A percentile compares a stretch with the other conserved stretches of the same genome.
These are phyloP conservation scores for Scelioninae gen. 2 DNA, from an alignment of 2,888 invertebrate genomes.

Conservation along the genomic window DNA sequence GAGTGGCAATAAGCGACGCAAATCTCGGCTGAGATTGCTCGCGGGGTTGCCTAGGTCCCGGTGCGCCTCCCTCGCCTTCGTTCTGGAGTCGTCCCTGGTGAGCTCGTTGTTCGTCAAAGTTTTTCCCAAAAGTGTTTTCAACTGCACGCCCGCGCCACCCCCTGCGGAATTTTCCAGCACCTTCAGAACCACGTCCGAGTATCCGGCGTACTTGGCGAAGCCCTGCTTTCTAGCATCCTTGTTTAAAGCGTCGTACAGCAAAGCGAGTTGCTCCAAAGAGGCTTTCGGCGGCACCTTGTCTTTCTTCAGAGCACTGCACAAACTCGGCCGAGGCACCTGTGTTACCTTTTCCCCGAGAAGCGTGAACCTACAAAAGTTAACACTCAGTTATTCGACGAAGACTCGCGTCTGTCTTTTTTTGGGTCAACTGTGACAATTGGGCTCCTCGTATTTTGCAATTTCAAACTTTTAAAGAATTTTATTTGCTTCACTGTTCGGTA, in stretches of 20 bases:
- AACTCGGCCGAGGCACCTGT: slow-evolving; percentile 71
- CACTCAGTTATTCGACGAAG: not conserved
- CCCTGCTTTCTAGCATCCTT: slow-evolving; percentile 81
- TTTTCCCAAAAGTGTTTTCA: slow-evolving; percentile 78
- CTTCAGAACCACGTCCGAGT: slow-evolving; percentile 78
- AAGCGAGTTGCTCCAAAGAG: slow-evolving; percentile 79
- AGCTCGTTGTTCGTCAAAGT: slow-evolving; percentile 79
- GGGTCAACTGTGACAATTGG: no score
- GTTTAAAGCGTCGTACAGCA: slow-evolving; percentile 81
- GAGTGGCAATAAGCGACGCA: slow-evolving; percentile 79
- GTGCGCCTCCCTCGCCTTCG: slow-evolving; percentile 77
- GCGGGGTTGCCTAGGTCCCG: slow-evolving; percentile 78
- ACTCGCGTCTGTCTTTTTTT: no score
- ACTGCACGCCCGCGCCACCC: slow-evolving; percentile 79
- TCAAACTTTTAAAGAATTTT: no score
- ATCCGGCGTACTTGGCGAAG: slow-evolving; percentile 80
- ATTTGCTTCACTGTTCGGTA: no score
- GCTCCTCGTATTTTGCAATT: no score
- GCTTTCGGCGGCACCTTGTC: slow-evolving; percentile 78
- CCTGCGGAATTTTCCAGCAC: slow-evolving; percentile 77
- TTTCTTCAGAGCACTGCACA: slow-evolving; percentile 72
- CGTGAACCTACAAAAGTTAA: slow-evolving; percentile 64
- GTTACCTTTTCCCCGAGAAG: slow-evolving; percentile 70
- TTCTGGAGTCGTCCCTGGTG: slow-evolving; percentile 78
- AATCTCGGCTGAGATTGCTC: slow-evolving; percentile 78